These are phyloP conservation scores for Nestor notabilis DNA, from an alignment of 2,113 vertebrate genomes.

Conservation along the genomic window DNA sequence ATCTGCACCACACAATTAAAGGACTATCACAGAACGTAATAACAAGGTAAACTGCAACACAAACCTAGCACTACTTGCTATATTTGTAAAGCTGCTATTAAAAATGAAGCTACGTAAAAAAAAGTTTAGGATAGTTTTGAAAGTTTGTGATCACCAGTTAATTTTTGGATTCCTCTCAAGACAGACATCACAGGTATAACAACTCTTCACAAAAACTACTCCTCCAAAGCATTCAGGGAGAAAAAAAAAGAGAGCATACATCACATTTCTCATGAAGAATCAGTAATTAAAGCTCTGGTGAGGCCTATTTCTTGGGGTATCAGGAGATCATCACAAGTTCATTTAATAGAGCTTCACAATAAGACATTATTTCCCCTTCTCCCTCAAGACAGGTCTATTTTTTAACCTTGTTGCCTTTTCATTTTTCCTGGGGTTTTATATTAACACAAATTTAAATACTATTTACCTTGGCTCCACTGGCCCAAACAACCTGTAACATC, in stretches of 20 bases:
- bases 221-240: background rate
- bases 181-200: background rate
- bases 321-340: background rate
- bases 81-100: background rate
- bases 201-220: background rate
- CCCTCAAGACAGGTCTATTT: background rate
- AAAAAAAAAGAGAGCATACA: background rate
- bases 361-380: background rate
- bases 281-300: background rate
- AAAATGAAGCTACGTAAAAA: background rate
- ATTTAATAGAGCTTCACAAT: background rate
- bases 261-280: background rate
- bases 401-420: background rate
- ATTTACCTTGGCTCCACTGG: conserved; percentile 38
- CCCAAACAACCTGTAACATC: conserved; percentile 42
- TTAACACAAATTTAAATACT: conserved; percentile 46
- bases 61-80: background rate
- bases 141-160: background rate
- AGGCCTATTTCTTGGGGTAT: background rate
- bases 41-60: background rate
- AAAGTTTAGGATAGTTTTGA: background rate
- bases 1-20: background rate
- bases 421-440: conserved; percentile 10
- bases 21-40: background rate
- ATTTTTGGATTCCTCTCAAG: background rate